phyloP scores from a whole-genome alignment of 2,888 invertebrate species.

The Boloria selene region DNA sequence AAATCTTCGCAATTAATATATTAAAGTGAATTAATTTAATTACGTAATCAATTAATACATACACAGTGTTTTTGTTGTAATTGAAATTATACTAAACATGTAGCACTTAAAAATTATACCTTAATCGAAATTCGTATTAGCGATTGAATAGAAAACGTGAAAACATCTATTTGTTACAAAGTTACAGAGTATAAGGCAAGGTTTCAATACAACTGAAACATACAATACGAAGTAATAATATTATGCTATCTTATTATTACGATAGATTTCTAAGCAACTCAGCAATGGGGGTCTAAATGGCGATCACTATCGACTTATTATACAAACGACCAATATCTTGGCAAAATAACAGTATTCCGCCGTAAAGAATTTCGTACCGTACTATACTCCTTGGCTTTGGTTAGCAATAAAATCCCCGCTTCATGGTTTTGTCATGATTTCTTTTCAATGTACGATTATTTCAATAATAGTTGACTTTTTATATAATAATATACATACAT shows the following conservation, averaged over 20 bases:
- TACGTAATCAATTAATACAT: neutral
- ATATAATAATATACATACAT: no score
- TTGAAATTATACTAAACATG: no score
- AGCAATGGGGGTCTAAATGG: slow-evolving; percentile 51
- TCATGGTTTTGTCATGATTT: slow-evolving; percentile 44
- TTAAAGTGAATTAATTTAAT: neutral
- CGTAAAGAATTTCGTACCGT: slow-evolving; percentile 60
- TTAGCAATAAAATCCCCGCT: slow-evolving; percentile 63
- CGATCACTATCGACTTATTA: slow-evolving; percentile 75
- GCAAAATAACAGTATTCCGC: slow-evolving; percentile 57
- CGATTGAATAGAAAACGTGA: no score
- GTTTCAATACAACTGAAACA: neutral
- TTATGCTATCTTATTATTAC: slow-evolving; percentile 15
- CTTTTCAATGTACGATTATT: neutral
- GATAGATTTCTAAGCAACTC: slow-evolving; percentile 34
- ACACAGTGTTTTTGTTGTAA: no score
- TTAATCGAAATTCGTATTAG: no score
- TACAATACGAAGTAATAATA: slow-evolving; percentile 8
- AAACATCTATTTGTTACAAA: neutral
- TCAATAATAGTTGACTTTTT: neutral
- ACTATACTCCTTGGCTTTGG: slow-evolving; percentile 60
- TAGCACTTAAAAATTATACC: no score
- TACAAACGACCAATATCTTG: slow-evolving; percentile 73
- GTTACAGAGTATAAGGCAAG: neutral
- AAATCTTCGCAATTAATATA: neutral